These are phyloP conservation scores for Coilia nasus DNA, from an alignment of 2,797 vertebrate species.

Conservation along the genomic window DNA sequence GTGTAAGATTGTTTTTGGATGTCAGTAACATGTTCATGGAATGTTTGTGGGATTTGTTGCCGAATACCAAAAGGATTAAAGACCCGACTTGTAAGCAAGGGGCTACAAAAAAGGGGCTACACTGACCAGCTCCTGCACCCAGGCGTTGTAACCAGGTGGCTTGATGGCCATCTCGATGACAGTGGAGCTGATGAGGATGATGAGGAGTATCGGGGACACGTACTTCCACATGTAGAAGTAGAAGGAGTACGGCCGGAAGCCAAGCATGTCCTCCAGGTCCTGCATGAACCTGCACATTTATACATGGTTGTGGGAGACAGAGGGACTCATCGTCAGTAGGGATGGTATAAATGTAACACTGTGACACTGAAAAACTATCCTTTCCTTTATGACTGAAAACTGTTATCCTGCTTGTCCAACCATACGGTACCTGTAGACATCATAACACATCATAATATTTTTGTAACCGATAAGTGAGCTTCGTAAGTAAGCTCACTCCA, in stretches of 20 bases:
- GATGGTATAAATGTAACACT: too few relatives aligned
- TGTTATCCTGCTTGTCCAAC: too few relatives aligned
- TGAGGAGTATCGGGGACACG: constrained; percentile 85
- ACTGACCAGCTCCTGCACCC: constrained; percentile 90
- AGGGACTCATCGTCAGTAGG: neutral
- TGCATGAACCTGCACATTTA: constrained; percentile 85
- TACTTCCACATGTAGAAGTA: constrained; percentile 98
- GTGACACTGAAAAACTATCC: too few relatives aligned
- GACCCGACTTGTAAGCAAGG: too few relatives aligned
- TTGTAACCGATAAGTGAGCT: too few relatives aligned
- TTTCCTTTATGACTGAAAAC: too few relatives aligned
- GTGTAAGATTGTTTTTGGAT: too few relatives aligned
- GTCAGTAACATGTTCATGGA: too few relatives aligned
- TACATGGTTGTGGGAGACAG: constrained; percentile 35
- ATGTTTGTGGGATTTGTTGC: too few relatives aligned
- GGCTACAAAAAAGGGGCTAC: neutral
- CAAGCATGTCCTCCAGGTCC: constrained; percentile 96
- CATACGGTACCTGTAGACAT: neutral
- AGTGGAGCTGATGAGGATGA: constrained; percentile 82
- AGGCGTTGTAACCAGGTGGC: constrained; percentile 92
- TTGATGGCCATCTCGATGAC: constrained; percentile 90
- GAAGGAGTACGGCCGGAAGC: constrained; percentile 87
- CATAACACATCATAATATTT: neutral
- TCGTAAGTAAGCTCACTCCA: too few relatives aligned
- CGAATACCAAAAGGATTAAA: too few relatives aligned